These are phyloP conservation scores for Scaptodrosophila lebanonensis DNA, from an alignment of 1,140 invertebrate genomes.

Conservation along the genomic window DNA sequence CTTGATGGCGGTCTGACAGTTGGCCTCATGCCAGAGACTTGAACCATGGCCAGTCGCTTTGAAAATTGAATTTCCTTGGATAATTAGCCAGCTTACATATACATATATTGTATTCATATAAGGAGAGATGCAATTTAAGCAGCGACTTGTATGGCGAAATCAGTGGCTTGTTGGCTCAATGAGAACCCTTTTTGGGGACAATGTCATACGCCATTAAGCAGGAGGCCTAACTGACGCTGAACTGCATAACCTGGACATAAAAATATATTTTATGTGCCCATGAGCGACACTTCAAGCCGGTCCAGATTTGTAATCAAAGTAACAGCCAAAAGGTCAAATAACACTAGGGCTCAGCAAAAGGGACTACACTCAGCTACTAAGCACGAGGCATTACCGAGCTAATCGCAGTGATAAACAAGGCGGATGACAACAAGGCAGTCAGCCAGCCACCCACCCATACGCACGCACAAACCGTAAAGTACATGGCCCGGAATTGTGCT, in stretches of 20 bases:
- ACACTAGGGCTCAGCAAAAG: no score
- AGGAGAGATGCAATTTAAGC: no score
- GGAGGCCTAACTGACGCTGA: background rate
- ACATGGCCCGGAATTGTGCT: background rate
- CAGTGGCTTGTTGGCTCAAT: no score
- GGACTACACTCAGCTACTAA: background rate
- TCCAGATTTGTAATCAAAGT: background rate
- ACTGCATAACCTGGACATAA: background rate
- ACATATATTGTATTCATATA: no score
- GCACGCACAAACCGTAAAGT: background rate
- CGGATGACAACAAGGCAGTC: no score
- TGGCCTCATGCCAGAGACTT: no score
- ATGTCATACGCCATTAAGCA: background rate
- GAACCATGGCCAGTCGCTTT: no score
- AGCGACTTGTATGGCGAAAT: no score
- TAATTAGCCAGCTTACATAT: no score
- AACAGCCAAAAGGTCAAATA: background rate
- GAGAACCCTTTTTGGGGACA: no score
- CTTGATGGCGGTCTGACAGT: no score
- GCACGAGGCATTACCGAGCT: background rate
- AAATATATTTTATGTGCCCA: constrained; percentile 4
- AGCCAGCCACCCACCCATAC: background rate
- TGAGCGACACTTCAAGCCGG: background rate
- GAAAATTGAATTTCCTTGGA: no score
- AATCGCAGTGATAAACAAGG: constrained; percentile 4